phyloP scores from a whole-genome alignment of 2,797 vertebrate species.

The Malacoctenus gilli region DNA sequence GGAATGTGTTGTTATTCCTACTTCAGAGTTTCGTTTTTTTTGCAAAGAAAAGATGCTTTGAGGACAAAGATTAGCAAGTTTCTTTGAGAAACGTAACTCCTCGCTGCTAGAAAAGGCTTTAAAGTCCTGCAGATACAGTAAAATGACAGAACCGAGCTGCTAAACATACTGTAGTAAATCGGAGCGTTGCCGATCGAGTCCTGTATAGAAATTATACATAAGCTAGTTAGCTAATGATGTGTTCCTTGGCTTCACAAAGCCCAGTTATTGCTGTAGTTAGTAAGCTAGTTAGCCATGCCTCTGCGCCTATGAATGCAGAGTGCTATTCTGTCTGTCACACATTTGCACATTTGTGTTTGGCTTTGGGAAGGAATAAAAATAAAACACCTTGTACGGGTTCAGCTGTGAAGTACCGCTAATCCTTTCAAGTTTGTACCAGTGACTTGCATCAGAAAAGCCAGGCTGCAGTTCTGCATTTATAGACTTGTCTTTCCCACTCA shows the following conservation, averaged over 20 bases:
- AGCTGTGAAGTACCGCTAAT: constrained; percentile 1
- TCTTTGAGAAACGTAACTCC: too few relatives aligned
- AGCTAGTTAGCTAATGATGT: neutral
- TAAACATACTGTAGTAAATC: too few relatives aligned
- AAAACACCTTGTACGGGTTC: too few relatives aligned
- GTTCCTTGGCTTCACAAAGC: neutral
- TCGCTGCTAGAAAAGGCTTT: too few relatives aligned
- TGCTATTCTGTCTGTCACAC: neutral
- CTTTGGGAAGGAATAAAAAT: neutral
- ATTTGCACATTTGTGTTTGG: neutral
- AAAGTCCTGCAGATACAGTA: neutral
- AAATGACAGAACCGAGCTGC: too few relatives aligned
- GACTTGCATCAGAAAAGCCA: constrained; percentile 18
- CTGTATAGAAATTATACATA: neutral
- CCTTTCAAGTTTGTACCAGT: constrained; percentile 18
- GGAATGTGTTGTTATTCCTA: too few relatives aligned
- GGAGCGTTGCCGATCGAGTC: too few relatives aligned
- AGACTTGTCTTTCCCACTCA: constrained; percentile 4
- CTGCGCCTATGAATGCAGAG: neutral
- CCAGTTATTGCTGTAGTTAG: neutral
- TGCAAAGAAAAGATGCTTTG: too few relatives aligned
- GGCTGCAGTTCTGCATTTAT: constrained; percentile 12
- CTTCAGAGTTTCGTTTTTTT: too few relatives aligned
- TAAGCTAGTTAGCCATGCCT: neutral
- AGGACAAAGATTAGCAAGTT: too few relatives aligned